Evolutionary conservation across 2,888 invertebrate species (phyloP), one percentile per base, ranked within the genome.

Genomic region (Merodon equestris): DNA sequence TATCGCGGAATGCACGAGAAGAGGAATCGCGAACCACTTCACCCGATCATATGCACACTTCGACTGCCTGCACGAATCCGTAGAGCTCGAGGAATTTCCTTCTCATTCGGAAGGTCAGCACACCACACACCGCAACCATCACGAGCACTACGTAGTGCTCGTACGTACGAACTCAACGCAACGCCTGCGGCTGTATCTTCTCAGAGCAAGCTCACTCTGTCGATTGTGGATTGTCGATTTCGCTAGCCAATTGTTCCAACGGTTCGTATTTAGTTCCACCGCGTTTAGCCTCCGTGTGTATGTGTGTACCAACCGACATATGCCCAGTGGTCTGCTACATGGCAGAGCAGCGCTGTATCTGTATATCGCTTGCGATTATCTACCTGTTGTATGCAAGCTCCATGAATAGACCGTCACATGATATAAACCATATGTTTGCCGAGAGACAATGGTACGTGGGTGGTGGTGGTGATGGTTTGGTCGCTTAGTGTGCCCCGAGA

Each of bases 11-110:
- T 44, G 34, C 56, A 27, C 19, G 36, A 38, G 15, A 36, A 18
- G 57, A 50, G 42, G 66, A 54, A 60, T 56, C 50, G 36, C 61
- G 48, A 57, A 54, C 38, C 79, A 70, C 79, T 68, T 74, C 58
- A 58, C 64, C 54, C 70, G 68, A 64, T 50, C 68, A 64, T 74
- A 68, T 57, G 47, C 79, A 53, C 63, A 64, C 58, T 60, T 27
- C 34, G 74, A 79, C 79, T 74, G 47, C 40, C 10, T 36, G 45
- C 12, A n/a, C n/a, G n/a, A n/a, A n/a, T n/a, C n/a, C n/a, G n/a
- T n/a, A n/a, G n/a, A n/a, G n/a, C n/a, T n/a, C n/a, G n/a, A n/a
- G n/a, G n/a, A n/a, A n/a, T n/a, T n/a, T n/a, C n/a, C n/a, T n/a
- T n/a, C n/a, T n/a, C n/a, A 7, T 47, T 34, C 17, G 42, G 10